Base-by-base conservation (phyloP, 2,797 vertebrate genomes). In the Pyrocephalus nanus region DNA sequence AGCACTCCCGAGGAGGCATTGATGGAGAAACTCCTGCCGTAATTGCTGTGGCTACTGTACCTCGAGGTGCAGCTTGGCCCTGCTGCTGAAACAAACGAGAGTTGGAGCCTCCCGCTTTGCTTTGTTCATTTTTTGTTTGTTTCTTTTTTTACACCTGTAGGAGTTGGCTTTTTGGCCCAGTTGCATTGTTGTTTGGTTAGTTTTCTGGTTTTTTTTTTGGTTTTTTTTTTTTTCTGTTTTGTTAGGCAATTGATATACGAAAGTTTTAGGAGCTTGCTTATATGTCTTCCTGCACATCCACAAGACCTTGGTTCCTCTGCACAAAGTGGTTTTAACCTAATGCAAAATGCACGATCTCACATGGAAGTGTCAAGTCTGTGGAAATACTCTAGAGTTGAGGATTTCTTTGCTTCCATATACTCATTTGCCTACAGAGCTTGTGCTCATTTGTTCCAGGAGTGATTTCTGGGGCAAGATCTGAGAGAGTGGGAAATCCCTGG, bases 1-100 rank as follows among this genome's bases (percentile, higher is more conserved):
- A 62, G 77, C 6, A 53, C 88, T 74, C 17, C 4, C 3, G 64
- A 79, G 87, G 89, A 95, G 91, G 89, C 57, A 89, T 34, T 75
- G 85, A 86, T 93, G 74, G 80, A n/a, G 73, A 71, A 90, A 74
- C 54, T 85, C 21, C 1, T 18, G 50, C 61, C 2, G 3, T 92
- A 86, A 90, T 96, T 91, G 74, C 71, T 40, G 67, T 32, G 70
- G 78, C 71, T 55, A 3, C 70, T 77, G 36, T 85, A 47, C 54
- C 85, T 75, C 47, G 50, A 83, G 86, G 85, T 91, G 50, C 54
- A 73, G 71, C 32, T 45, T 74, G 60, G 84, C 72, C 58, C 11
- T 6, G 22, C 17, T 40, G 16, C 8, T 51, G 70, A 70, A 92
- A 48, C 40, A 29, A 18, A 18, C 2, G 2, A 83, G 42, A 1